Percentiles rank a stretch among this genome's conserved stretches.
Evolutionary conservation across 2,888 invertebrate genomes (phyloP).

Genomic region (Conistra vaccinii): DNA sequence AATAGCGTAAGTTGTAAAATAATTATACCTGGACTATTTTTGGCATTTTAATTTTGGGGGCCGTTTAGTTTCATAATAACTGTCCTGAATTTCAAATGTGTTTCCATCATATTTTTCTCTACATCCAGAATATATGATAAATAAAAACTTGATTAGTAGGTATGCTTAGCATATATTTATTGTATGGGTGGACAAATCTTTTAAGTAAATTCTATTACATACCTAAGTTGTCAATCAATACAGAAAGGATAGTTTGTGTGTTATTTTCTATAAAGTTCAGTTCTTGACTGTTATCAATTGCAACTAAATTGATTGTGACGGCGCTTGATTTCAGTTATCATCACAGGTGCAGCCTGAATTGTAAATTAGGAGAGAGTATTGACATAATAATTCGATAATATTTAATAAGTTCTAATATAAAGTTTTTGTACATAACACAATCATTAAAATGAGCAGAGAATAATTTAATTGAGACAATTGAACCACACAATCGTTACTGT

Average conservation of each 20-base stretch:
- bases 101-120: neutral
- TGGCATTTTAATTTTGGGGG: too few relatives aligned
- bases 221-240: neutral
- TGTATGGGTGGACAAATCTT: neutral
- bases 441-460: neutral
- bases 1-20: too few relatives aligned
- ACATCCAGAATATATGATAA: neutral
- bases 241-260: neutral
- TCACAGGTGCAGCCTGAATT: too few relatives aligned
- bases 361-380: too few relatives aligned
- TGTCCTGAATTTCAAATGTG: too few relatives aligned
- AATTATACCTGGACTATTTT: rapidly evolving
- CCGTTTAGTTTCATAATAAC: too few relatives aligned
- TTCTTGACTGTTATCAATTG: too few relatives aligned
- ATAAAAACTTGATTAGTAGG: too few relatives aligned
- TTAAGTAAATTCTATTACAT: neutral
- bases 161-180: neutral
- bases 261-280: neutral
- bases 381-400: too few relatives aligned
- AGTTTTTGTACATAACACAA: neutral
- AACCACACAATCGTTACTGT: neutral
- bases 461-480: neutral
- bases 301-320: too few relatives aligned
- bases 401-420: neutral
- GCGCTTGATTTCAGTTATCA: too few relatives aligned